A percentile compares a stretch with the other conserved stretches of the same genome.
These are phyloP conservation scores for Enteromius thamalakanensis DNA, from an alignment of 2,797 vertebrate genomes.

Conservation along the genomic window DNA sequence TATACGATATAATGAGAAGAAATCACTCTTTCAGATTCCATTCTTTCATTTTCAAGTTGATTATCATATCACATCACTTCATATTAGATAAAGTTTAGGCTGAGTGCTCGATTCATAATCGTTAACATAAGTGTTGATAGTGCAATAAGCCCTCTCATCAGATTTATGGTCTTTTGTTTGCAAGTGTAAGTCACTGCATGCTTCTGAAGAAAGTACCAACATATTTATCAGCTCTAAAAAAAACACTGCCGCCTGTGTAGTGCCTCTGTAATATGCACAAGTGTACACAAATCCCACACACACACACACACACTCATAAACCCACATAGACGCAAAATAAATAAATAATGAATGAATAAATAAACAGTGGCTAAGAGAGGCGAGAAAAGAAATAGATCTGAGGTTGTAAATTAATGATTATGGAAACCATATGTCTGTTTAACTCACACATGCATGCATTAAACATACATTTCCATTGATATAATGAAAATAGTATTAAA, in stretches of 20 bases:
- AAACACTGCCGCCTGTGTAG: slow-evolving; percentile 21
- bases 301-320: neutral
- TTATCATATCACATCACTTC: slow-evolving; percentile 12
- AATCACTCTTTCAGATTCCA: neutral
- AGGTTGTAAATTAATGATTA: slow-evolving; percentile 39
- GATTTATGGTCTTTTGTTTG: slow-evolving; percentile 22
- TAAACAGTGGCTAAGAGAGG: slow-evolving; percentile 31
- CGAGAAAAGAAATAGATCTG: slow-evolving; percentile 25
- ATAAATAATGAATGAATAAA: slow-evolving; percentile 45
- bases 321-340: slow-evolving; percentile 25
- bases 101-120: slow-evolving; percentile 3
- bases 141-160: slow-evolving; percentile 1
- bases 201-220: slow-evolving; percentile 35
- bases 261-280: slow-evolving; percentile 6
- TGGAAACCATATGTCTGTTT: slow-evolving; percentile 5
- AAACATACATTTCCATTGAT: slow-evolving; percentile 4
- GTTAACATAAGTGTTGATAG: slow-evolving; percentile 18
- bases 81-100: slow-evolving; percentile 2
- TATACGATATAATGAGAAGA: slow-evolving; percentile 21
- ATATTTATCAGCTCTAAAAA: slow-evolving; percentile 39
- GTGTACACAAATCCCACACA: slow-evolving; percentile 4
- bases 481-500: neutral
- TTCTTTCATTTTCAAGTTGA: neutral
- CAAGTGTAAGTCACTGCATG: neutral
- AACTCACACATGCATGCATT: neutral